Evolutionary conservation across 2,888 invertebrate genomes (phyloP), one percentile per base, ranked within the genome.

Genomic region (Dynastes maya): DNA sequence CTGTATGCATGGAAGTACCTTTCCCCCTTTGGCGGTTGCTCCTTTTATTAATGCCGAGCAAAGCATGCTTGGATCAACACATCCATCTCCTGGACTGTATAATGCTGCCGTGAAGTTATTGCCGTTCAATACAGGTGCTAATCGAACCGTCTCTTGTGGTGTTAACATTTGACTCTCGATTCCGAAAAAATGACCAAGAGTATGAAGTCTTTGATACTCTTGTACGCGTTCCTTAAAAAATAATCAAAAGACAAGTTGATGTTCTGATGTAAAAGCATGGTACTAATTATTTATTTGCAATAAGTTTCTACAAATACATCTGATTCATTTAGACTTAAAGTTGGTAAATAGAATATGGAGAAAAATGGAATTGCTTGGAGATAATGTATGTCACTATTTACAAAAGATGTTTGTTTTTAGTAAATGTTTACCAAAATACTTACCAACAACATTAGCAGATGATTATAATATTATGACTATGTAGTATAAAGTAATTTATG

Each of bases 61-160:
- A 53, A 95, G 91, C 92, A 95, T 95, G 0, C 95, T 91, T 0
- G 97, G 97, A 86, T 97, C 97, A 49, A 97, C 93, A 8, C 93
- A 93, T 1, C 97, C 97, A 88, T 97, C 97, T 11, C 92, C 92
- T 0, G 96, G 94, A 1, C 94, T 93, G 84, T 94, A 95, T 1
- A 97, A 88, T 0, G 96, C 94, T 83, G 95, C 96, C 83, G 92
- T 90, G 83, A 97, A 93, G 4, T 94, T 91, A 16, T 91, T 91
- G 0, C 94, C 93, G 85, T 97, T 94, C 80, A 97, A 88, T 13
- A 97, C 89, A 0, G 96, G 95, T 85, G 95, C 95, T 11, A 95
- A 84, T 83, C 95, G 92, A 85, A 93, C 92, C 0, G 96, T 94
- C 84, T 97, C 96, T 11, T 89, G 87, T 0, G 96, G 93, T 11